Conservation (phyloP, 2,797 vertebrate species). For the Cichlasoma orientale region DNA sequence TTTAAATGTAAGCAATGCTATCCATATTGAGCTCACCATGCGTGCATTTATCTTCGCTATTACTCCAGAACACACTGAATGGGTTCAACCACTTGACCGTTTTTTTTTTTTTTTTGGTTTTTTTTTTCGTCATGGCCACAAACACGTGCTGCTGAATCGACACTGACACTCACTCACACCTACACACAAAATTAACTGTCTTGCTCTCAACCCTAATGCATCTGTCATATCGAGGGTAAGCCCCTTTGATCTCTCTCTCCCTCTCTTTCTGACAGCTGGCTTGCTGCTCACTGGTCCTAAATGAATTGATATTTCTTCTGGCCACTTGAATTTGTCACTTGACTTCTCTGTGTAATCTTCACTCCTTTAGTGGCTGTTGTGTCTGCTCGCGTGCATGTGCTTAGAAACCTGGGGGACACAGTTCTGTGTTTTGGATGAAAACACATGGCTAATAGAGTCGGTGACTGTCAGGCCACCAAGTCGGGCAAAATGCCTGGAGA, state of each 20-base stretch:
- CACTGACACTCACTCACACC: slow-evolving; percentile 26
- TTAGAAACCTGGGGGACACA: slow-evolving; percentile 39
- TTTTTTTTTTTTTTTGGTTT: slow-evolving; percentile 46
- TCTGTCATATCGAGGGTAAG: slow-evolving; percentile 72
- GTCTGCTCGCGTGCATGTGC: slow-evolving; percentile 54
- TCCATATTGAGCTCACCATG: background rate
- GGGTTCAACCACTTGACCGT: slow-evolving; percentile 19
- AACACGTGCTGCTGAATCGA: slow-evolving; percentile 32
- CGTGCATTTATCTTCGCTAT: slow-evolving; percentile 9
- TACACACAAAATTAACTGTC: slow-evolving; percentile 72
- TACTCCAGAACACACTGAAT: slow-evolving; percentile 17
- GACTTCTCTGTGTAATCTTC: slow-evolving; percentile 76
- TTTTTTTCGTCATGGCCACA: slow-evolving; percentile 39
- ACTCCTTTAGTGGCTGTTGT: slow-evolving; percentile 56
- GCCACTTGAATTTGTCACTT: slow-evolving; percentile 81
- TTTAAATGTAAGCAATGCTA: background rate
- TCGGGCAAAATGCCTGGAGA: slow-evolving; percentile 49
- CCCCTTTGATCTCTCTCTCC: slow-evolving; percentile 64
- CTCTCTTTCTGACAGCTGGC: slow-evolving; percentile 68
- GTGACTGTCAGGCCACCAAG: slow-evolving; percentile 56
- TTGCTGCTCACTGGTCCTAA: slow-evolving; percentile 77
- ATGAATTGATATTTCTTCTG: slow-evolving; percentile 81
- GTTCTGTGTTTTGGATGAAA: slow-evolving; percentile 64
- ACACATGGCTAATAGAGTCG: slow-evolving; percentile 68
- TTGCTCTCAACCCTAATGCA: slow-evolving; percentile 70